A percentile compares a stretch with the other conserved stretches of the same genome.
phyloP scores from a whole-genome alignment of 2,888 invertebrate genomes.

The Eristalis pertinax region DNA sequence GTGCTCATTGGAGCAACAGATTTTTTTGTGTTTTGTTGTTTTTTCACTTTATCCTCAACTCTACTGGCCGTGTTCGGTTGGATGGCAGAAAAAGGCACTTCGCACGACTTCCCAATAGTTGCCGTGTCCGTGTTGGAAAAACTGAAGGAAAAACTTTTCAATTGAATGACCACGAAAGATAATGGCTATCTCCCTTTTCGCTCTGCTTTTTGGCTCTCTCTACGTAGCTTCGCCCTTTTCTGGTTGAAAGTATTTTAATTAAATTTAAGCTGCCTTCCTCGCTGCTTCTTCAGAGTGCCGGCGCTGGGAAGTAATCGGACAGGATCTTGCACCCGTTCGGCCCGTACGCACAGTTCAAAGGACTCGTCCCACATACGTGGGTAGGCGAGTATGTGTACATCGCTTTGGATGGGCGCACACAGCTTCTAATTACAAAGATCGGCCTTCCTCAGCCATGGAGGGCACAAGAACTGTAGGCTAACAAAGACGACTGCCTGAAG shows the following conservation, averaged over 20 bases:
- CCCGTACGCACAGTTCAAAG: conserved; percentile 40
- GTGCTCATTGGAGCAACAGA: conserved; percentile 62
- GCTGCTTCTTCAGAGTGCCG: neutral
- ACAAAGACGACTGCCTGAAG: conserved; percentile 19
- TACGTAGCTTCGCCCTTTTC: conserved; percentile 10
- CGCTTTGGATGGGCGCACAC: conserved; percentile 54
- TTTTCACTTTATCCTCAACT: conserved; percentile 9
- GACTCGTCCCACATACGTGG: conserved; percentile 9
- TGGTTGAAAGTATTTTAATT: conserved; percentile 68
- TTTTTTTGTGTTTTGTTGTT: conserved; percentile 38
- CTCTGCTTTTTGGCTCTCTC: neutral
- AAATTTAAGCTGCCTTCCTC: conserved; percentile 49
- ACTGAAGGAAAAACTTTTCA: conserved; percentile 65
- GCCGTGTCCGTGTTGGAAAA: conserved; percentile 31
- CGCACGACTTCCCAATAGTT: conserved; percentile 64
- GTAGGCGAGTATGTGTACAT: conserved; percentile 4
- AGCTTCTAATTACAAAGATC: conserved; percentile 52
- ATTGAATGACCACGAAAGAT: conserved; percentile 72
- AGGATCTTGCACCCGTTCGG: conserved; percentile 12
- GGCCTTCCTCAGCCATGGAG: neutral
- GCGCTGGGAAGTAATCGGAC: neutral
- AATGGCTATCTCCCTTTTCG: conserved; percentile 38
- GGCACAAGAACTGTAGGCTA: conserved; percentile 7
- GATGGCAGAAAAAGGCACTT: conserved; percentile 43
- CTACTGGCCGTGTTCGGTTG: neutral